phyloP scores from a whole-genome alignment of 2,888 invertebrate species.

The Agrotis clavis region DNA sequence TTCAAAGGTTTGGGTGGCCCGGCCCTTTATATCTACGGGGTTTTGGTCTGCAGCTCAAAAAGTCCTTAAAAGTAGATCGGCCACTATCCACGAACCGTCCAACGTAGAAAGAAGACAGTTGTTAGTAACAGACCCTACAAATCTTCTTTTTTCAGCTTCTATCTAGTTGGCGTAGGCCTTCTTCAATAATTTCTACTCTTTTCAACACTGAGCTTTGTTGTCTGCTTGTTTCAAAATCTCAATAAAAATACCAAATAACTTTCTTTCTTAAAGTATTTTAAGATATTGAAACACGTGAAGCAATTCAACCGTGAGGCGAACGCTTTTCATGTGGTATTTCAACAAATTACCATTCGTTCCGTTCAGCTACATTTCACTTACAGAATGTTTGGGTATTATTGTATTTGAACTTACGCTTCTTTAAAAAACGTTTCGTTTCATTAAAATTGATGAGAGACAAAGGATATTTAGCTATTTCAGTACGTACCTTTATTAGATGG shows the following conservation, averaged over 20 bases:
- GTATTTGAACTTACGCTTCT: constrained; percentile 32
- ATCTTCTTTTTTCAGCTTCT: too few species aligned
- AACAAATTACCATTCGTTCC: constrained; percentile 78
- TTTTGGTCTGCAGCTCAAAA: too few species aligned
- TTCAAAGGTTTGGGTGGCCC: too few species aligned
- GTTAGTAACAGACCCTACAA: too few species aligned
- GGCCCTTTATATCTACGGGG: too few species aligned
- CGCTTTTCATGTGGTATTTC: constrained; percentile 72
- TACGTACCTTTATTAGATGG: neutral
- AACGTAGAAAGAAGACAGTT: too few species aligned
- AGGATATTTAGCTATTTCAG: constrained; percentile 26
- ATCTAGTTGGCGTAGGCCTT: too few species aligned
- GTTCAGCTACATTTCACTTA: constrained; percentile 74
- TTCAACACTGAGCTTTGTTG: too few species aligned
- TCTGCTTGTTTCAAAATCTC: constrained; percentile 10
- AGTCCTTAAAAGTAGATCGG: too few species aligned
- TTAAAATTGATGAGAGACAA: constrained; percentile 33
- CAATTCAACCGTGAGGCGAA: constrained; percentile 71
- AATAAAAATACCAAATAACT: constrained; percentile 3
- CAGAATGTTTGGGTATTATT: constrained; percentile 52
- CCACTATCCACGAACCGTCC: too few species aligned
- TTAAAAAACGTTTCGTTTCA: constrained; percentile 26
- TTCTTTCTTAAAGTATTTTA: constrained; percentile 40
- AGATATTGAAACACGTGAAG: constrained; percentile 54
- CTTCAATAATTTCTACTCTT: too few species aligned